Percentiles rank a stretch among this genome's conserved stretches.
phyloP scores from a whole-genome alignment of 2,888 invertebrate genomes.

The Eilema griseolum region DNA sequence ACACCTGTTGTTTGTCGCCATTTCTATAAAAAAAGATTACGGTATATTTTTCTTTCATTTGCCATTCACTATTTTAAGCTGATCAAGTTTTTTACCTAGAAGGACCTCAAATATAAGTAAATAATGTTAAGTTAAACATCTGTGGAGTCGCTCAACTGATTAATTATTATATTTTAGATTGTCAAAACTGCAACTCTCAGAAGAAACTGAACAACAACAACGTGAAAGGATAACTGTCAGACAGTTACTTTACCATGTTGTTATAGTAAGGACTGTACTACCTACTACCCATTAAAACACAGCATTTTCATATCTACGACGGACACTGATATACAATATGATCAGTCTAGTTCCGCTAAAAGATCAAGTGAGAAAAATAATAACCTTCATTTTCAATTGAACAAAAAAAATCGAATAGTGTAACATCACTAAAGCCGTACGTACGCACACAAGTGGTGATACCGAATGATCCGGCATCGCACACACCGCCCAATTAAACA shows the following conservation, averaged over 20 bases:
- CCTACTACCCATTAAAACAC: background rate
- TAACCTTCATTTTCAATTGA: background rate
- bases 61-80: background rate
- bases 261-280: too few species aligned
- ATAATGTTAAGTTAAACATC: background rate
- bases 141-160: background rate
- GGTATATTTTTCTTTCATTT: background rate
- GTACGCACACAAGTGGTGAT: slow-evolving; percentile 70
- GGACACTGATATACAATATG: background rate
- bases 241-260: too few species aligned
- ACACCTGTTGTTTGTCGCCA: slow-evolving; percentile 76
- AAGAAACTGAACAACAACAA: too few species aligned
- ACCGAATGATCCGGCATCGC: slow-evolving; percentile 76
- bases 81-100: background rate
- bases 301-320: background rate
- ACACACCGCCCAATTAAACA: slow-evolving; percentile 78
- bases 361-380: background rate
- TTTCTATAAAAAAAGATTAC: slow-evolving; percentile 33
- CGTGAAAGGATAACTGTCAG: too few species aligned
- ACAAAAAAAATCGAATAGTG: slow-evolving; percentile 33
- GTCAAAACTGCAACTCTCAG: too few species aligned
- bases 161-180: background rate
- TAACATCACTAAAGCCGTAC: slow-evolving; percentile 67
- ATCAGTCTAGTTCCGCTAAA: background rate
- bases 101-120: background rate